phyloP scores from a whole-genome alignment of 92 coral and sea anemone species.

The Scolanthus callimorphus region DNA sequence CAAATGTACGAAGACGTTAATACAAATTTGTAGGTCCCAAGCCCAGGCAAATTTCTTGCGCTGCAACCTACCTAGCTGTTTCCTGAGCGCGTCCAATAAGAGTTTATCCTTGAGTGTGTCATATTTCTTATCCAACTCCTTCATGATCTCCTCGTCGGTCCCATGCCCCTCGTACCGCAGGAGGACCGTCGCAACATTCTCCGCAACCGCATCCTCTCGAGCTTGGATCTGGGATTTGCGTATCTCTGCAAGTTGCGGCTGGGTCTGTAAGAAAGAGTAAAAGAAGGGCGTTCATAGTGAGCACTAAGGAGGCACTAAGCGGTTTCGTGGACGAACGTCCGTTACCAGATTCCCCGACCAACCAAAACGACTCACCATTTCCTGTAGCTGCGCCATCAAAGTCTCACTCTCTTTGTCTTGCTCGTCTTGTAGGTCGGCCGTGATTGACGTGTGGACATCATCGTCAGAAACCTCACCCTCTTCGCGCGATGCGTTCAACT shows the following conservation, averaged over 20 bases:
- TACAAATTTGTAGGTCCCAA: too few relatives aligned
- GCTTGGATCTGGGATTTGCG: constrained; percentile 72
- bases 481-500: constrained; percentile 44
- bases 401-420: constrained; percentile 84
- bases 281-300: too few relatives aligned
- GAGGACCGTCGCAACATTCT: constrained; percentile 80
- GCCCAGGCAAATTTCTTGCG: too few relatives aligned
- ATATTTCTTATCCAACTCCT: constrained; percentile 82
- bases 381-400: constrained; percentile 72
- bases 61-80: constrained; percentile 72
- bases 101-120: constrained; percentile 90
- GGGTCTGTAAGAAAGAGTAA: constrained; percentile 58
- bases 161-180: constrained; percentile 92
- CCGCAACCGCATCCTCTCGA: constrained; percentile 61
- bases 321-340: too few relatives aligned
- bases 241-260: constrained; percentile 55
- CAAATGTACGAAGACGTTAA: too few relatives aligned
- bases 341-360: background rate
- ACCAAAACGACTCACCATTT: constrained; percentile 43
- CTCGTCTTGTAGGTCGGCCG: constrained; percentile 81
- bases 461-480: constrained; percentile 56
- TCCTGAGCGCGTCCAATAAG: constrained; percentile 81
- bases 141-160: constrained; percentile 69
- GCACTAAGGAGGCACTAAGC: too few relatives aligned
- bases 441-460: constrained; percentile 68